phyloP scores from a whole-genome alignment of 2,797 vertebrate species.

The Coranthus polyacanthus region DNA sequence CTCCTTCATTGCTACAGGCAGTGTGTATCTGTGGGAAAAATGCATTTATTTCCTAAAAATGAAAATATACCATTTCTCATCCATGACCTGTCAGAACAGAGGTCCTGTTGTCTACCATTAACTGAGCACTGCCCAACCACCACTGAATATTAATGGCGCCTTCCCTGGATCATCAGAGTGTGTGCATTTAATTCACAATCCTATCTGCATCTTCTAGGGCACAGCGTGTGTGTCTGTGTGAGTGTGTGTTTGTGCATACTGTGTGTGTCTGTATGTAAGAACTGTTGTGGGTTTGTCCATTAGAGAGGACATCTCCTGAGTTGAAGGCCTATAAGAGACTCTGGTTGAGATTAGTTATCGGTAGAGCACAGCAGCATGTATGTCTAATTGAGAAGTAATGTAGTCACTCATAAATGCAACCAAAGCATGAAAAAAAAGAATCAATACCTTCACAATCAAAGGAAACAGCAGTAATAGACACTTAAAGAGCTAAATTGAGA shows the following conservation, averaged over 20 bases:
- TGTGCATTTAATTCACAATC: constrained; percentile 80
- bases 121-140: constrained; percentile 82
- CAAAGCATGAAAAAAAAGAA: constrained; percentile 38
- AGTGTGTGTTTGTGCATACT: constrained; percentile 27
- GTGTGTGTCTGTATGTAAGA: constrained; percentile 37
- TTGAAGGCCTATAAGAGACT: constrained; percentile 64
- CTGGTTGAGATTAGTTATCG: constrained; percentile 55
- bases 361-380: constrained; percentile 50
- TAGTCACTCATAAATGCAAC: constrained; percentile 44
- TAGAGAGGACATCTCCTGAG: constrained; percentile 67
- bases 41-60: constrained; percentile 47
- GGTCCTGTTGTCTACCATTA: constrained; percentile 88
- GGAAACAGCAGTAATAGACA: constrained; percentile 33
- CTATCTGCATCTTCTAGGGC: constrained; percentile 76
- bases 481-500: constrained; percentile 57
- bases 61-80: constrained; percentile 77
- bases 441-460: constrained; percentile 28
- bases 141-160: constrained; percentile 87
- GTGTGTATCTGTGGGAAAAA: not conserved
- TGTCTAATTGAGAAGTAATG: constrained; percentile 49
- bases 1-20: constrained; percentile 53
- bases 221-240: constrained; percentile 34
- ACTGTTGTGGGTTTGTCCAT: constrained; percentile 56
- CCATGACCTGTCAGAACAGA: constrained; percentile 85
- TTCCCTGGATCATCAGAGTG: constrained; percentile 76